A percentile compares a stretch with the other conserved stretches of the same genome.
phyloP scores from a whole-genome alignment of 2,113 vertebrate genomes.

The Rhinopomastus cyanomelas region DNA sequence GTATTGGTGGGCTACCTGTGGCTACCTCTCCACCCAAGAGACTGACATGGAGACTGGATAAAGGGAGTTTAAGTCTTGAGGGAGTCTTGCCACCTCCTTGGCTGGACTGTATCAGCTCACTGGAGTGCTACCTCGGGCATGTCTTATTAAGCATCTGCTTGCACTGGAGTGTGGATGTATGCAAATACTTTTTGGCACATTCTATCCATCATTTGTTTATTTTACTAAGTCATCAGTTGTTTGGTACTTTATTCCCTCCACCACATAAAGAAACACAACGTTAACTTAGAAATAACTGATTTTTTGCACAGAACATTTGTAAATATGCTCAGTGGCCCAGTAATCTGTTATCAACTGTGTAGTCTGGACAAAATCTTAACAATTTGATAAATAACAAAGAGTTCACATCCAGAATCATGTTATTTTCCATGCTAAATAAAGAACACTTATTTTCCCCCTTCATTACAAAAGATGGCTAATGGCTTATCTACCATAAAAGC shows the following conservation, averaged over 20 bases:
- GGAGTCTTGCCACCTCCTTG: not conserved
- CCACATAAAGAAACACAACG: not conserved
- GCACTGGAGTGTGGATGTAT: not conserved
- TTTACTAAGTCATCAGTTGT: not conserved
- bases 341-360: not conserved
- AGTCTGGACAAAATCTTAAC: not conserved
- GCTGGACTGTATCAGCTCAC: not conserved
- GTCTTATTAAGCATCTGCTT: rapidly evolving
- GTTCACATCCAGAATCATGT: not conserved
- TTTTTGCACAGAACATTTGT: not conserved
- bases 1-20: not conserved
- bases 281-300: not conserved
- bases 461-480: not conserved
- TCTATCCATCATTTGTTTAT: not conserved
- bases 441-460: not conserved
- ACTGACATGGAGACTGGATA: rapidly evolving
- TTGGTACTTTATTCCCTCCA: not conserved
- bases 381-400: not conserved
- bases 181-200: not conserved
- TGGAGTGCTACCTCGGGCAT: not conserved
- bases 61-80: not conserved
- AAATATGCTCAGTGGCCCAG: not conserved
- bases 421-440: not conserved
- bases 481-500: not conserved
- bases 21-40: not conserved